Percentiles rank a stretch among this genome's conserved stretches.
phyloP scores from a whole-genome alignment of 1,140 invertebrate genomes.

The Drosophila ercepeae region DNA sequence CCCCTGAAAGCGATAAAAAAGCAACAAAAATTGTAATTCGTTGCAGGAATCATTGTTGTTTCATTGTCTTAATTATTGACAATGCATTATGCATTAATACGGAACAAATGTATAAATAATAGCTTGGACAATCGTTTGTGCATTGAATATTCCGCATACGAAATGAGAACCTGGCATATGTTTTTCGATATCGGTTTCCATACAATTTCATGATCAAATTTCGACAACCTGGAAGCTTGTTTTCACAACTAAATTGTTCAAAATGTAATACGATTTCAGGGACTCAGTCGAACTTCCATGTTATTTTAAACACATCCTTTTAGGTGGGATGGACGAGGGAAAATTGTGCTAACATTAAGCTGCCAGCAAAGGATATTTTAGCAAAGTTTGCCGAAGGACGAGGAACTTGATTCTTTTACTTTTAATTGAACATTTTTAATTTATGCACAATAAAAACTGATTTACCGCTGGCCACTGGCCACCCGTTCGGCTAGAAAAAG shows the following conservation, averaged over 20 bases:
- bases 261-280: not conserved
- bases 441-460: conserved; percentile 80
- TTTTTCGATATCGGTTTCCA: conserved; percentile 6
- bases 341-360: conserved; percentile 9
- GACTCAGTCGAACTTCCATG: not conserved
- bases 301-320: conserved; percentile 4
- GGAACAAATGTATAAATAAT: conserved; percentile 50
- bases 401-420: conserved; percentile 18
- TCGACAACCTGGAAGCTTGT: not conserved
- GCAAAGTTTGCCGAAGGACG: not conserved
- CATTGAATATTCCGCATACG: conserved; percentile 18
- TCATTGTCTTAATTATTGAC: conserved; percentile 49
- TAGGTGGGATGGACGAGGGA: not conserved
- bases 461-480: conserved; percentile 49
- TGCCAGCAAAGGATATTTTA: not conserved
- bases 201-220: conserved; percentile 12
- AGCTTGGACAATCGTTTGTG: conserved; percentile 11
- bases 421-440: conserved; percentile 79
- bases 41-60: conserved; percentile 39
- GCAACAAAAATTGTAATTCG: conserved; percentile 44
- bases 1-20: conserved; percentile 12
- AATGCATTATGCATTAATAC: conserved; percentile 56
- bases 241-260: conserved; percentile 22
- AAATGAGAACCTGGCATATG: not conserved
- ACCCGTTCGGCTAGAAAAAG: conserved; percentile 52